These are phyloP conservation scores for Euura lappo DNA, from an alignment of 1,140 invertebrate genomes.

Conservation along the genomic window DNA sequence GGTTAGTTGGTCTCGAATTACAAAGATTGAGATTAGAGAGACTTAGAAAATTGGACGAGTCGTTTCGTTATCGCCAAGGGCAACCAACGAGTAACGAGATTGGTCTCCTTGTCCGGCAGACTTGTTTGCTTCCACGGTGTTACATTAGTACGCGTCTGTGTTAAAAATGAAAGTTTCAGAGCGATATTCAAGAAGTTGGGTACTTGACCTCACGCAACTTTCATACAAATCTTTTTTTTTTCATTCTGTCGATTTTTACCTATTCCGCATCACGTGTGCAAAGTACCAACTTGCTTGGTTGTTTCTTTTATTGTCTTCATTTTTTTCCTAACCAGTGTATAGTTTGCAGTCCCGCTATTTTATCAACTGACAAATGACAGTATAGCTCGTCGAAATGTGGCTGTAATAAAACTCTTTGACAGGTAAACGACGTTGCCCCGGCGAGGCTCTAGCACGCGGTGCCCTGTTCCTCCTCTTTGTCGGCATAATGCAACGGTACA, in stretches of 20 bases:
- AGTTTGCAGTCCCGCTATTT: constrained; percentile 12
- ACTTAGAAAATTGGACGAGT: background rate
- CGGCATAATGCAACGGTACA: constrained; percentile 68
- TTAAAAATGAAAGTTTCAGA: background rate
- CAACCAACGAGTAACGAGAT: background rate
- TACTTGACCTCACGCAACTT: background rate
- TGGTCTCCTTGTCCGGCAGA: background rate
- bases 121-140: background rate
- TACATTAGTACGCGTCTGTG: background rate
- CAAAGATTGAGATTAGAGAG: background rate
- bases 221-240: background rate
- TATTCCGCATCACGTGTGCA: background rate
- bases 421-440: constrained; percentile 79
- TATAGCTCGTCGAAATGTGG: constrained; percentile 4
- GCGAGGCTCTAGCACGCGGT: constrained; percentile 74
- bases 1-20: background rate
- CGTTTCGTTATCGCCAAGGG: background rate
- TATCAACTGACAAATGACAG: constrained; percentile 14
- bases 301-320: background rate
- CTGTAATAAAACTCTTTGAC: constrained; percentile 38
- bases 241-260: background rate
- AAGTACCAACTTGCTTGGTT: background rate
- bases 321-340: constrained; percentile 11
- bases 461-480: constrained; percentile 78
- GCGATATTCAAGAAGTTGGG: background rate